Evolutionary conservation across 2,888 invertebrate species (phyloP), one percentile per base, ranked within the genome.

Genomic region (Biston betularia): DNA sequence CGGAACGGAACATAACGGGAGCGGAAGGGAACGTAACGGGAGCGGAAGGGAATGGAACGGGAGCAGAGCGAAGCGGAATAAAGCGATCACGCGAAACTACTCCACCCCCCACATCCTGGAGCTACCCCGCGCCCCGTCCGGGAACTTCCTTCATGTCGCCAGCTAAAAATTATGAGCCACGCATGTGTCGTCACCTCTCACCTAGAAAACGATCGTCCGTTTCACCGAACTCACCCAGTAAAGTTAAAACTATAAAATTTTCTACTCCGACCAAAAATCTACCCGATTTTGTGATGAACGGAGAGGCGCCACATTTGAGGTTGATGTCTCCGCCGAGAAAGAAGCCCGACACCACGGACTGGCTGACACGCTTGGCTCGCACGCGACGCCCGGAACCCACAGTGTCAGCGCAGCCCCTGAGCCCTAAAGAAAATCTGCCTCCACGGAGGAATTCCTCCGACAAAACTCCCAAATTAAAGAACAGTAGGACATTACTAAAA

Each of bases 271-370:
- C 96, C 0, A 93, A 94, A 14, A 95, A 97, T 82, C 85, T 97
- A 68, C 97, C 97, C 0, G 96, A 97, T 88, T 97, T 94, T 77
- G 97, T 97, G 0, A 74, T 96, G 12, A 95, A 96, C 75, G 97
- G 97, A 0, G 96, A 95, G 45, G 97, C 97, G 0, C 97, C 97
- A 0, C 97, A 97, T 83, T 83, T 97, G 59, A 89, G 95, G 46
- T 92, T 95, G 56, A 95, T 95, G 93, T 97, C 97, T 0, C 97
- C 97, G 0, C 94, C 94, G 40, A 95, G 95, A 68, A 94, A 94
- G 72, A 92, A 92, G 40, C 95, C 94, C 69, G 95, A 95, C 57
- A 95, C 95, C 71, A 93, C 95, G 0, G 96, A 97, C 83, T 97
- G 97, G 97, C 83, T 97, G 54, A 97, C 92, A 0, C 80, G 72